Evolutionary conservation across 1,140 invertebrate species (phyloP).

Genomic region (Xylocopa sonorina): DNA sequence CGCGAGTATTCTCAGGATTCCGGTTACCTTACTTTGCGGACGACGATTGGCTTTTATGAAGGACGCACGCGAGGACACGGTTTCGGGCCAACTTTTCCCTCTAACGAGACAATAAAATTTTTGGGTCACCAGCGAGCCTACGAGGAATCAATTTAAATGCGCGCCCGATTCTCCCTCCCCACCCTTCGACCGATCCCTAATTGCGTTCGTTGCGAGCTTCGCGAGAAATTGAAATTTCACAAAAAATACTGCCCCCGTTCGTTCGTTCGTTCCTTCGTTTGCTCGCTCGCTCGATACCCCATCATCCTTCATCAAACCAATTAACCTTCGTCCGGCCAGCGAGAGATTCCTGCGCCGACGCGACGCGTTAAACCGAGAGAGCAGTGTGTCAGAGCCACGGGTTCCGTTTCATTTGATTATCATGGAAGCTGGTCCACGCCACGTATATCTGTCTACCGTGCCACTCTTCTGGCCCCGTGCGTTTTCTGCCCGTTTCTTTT

Average conservation of each 20-base stretch:
- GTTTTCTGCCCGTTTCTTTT: constrained; percentile 55
- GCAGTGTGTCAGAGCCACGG: background rate
- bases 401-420: constrained; percentile 15
- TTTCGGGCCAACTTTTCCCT: background rate
- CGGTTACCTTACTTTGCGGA: background rate
- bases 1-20: constrained; percentile 10
- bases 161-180: background rate
- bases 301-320: constrained; percentile 10
- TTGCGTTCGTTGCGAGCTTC: too few relatives aligned
- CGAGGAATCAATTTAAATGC: background rate
- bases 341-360: too few relatives aligned
- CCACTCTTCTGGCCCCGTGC: constrained; percentile 53
- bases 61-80: background rate
- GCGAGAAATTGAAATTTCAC: too few relatives aligned
- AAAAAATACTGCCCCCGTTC: too few relatives aligned
- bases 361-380: too few relatives aligned
- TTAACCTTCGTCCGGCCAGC: too few relatives aligned
- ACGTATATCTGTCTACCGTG: constrained; percentile 52
- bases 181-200: too few relatives aligned
- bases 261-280: too few relatives aligned
- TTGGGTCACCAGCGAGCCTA: background rate
- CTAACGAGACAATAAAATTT: constrained; percentile 4
- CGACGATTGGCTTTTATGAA: constrained; percentile 26
- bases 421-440: constrained; percentile 41
- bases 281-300: too few relatives aligned